These are phyloP conservation scores for Chiroxiphia lanceolata DNA, from an alignment of 2,797 vertebrate genomes.

Conservation along the genomic window DNA sequence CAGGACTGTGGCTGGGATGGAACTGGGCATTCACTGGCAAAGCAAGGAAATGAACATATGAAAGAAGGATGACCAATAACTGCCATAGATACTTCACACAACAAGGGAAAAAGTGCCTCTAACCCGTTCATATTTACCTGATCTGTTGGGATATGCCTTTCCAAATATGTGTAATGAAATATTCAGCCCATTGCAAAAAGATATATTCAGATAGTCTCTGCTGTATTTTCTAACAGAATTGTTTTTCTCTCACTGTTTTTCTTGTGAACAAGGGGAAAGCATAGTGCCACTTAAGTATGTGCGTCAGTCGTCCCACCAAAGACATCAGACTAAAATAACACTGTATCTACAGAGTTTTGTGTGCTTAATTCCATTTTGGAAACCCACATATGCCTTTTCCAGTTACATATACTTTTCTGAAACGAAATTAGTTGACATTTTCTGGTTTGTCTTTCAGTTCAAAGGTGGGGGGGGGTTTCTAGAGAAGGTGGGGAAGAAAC, in stretches of 20 bases:
- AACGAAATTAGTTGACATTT: background rate
- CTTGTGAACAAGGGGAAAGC: background rate
- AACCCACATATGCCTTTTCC: background rate
- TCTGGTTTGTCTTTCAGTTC: background rate
- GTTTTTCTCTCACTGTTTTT: background rate
- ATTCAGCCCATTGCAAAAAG: background rate
- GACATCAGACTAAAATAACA: background rate
- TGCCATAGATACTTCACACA: background rate
- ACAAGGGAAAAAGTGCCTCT: background rate
- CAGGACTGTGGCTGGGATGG: background rate
- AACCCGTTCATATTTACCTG: background rate
- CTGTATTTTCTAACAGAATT: background rate
- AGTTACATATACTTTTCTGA: background rate
- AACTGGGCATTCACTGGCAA: background rate
- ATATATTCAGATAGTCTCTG: background rate
- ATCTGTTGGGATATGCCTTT: background rate
- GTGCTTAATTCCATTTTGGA: background rate
- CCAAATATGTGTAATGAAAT: background rate
- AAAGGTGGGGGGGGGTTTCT: background rate
- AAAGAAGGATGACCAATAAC: background rate
- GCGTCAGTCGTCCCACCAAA: background rate
- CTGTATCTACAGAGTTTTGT: background rate
- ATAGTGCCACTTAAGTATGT: background rate
- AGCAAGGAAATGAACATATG: background rate
- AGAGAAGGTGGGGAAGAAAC: background rate